phyloP scores from a whole-genome alignment of 2,797 vertebrate genomes.

The Nasua narica region DNA sequence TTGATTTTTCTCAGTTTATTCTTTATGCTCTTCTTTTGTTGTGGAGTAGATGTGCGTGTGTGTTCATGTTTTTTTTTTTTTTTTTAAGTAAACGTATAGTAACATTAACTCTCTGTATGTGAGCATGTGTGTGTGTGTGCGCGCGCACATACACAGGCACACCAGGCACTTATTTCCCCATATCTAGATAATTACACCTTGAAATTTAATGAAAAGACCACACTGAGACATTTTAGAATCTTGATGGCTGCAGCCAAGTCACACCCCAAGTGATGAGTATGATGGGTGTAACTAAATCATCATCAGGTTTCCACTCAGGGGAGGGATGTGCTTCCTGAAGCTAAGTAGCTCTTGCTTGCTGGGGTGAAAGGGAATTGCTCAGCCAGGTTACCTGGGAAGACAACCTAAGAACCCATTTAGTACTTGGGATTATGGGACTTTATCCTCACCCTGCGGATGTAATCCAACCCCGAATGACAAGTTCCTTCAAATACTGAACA shows the following conservation, averaged over 20 bases:
- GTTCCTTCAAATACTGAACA: constrained; percentile 19
- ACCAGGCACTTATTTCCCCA: background rate
- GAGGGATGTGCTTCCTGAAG: background rate
- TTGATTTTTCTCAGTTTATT: background rate
- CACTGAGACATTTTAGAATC: background rate
- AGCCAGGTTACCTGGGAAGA: background rate
- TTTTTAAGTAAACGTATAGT: too few relatives aligned
- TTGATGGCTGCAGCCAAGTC: background rate
- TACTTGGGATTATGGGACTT: background rate
- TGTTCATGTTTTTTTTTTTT: too few relatives aligned
- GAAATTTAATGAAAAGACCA: background rate
- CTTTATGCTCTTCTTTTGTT: background rate
- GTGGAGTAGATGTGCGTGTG: background rate
- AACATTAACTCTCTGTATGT: too few relatives aligned
- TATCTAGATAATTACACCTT: background rate
- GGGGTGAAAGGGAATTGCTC: background rate
- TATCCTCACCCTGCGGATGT: background rate
- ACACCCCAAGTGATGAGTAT: background rate
- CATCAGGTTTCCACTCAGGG: background rate
- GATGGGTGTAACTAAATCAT: background rate
- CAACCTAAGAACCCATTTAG: background rate
- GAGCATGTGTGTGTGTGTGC: background rate
- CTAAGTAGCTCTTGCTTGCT: background rate
- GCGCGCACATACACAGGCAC: rapidly evolving
- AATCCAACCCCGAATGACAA: background rate